Conservation (phyloP, 2,888 invertebrate species). For the Papilio gigon region DNA sequence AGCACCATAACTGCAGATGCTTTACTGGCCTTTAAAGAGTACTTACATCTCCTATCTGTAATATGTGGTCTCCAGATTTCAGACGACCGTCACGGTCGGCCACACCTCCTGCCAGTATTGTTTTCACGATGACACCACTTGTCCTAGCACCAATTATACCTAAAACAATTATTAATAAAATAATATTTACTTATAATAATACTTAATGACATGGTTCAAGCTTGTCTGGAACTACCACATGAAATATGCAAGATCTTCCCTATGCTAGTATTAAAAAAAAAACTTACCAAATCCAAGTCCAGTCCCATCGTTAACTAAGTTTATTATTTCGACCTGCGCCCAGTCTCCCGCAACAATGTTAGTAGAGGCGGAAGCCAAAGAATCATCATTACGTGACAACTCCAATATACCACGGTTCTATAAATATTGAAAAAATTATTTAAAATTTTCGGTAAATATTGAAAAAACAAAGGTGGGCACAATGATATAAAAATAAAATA, state of each 20-base stretch:
- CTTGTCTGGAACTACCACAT: not conserved
- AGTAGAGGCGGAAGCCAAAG: constrained; percentile 67
- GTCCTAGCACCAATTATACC: constrained; percentile 98
- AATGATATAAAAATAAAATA: too few species aligned
- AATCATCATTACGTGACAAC: constrained; percentile 82
- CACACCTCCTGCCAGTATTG: constrained; percentile 98
- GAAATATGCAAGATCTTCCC: too few species aligned
- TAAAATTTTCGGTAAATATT: too few species aligned
- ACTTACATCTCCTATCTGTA: constrained; percentile 95
- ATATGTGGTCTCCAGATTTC: constrained; percentile 98
- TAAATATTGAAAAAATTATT: constrained; percentile 42
- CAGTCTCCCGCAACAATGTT: constrained; percentile 90
- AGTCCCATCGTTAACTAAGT: constrained; percentile 98
- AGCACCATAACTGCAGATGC: too few species aligned
- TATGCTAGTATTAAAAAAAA: too few species aligned
- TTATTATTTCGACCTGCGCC: constrained; percentile 98
- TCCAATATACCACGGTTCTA: constrained; percentile 85
- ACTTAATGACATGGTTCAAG: not conserved
- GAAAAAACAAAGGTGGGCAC: too few species aligned
- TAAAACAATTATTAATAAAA: constrained; percentile 45
- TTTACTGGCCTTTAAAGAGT: too few species aligned
- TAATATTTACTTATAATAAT: too few species aligned
- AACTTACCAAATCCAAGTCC: constrained; percentile 95
- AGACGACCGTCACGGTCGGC: constrained; percentile 98
- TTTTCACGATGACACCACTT: constrained; percentile 99